Base-by-base conservation (phyloP, 1,140 invertebrate genomes). In the Neodiprion virginianus region DNA sequence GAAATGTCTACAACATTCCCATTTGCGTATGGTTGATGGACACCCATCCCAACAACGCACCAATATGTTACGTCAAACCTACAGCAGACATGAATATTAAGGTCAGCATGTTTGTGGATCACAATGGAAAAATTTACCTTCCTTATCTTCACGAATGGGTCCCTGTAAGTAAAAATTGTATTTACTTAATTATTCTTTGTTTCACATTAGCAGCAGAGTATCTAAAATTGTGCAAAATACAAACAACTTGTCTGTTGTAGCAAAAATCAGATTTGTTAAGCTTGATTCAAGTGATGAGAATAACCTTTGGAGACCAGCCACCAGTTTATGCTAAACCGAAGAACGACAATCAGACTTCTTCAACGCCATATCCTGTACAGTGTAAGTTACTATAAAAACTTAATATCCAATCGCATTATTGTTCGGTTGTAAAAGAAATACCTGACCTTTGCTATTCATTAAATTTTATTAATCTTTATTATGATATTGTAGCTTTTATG, bases 131-230 rank as follows among this genome's bases (percentile, higher is more conserved):
- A 89, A 94, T 99, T 74, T 99, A 98, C 88, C 89, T 99, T 76
- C 98, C 98, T 8, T 99, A 98, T 90, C 90, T 99, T 69, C 96
- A 98, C 81, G 96, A 99, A 79, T 99, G 98, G 98, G 92, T 93
- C 80, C 92, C 94, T 78, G 94, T 95, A 87, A 92, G 91, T 90
- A 78, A 14, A 14, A 61, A 14, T 8, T 8, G n/a, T 4, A 12
- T 61, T 40, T 28, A 66, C 73, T 48, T 73, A 21, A 28, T 28
- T 77, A 65, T 74, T 49, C 28, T 17, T 5, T 14, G 53, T 61
- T 17, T 61, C 53, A 17, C 11, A 61, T 40, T 68, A 48, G 14
- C 49, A 76, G 11, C 2, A 61, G n/a, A 76, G 69, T 72, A 69
- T 71, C 61, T 68, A 21, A 5, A 73, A 21, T 14, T 17, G 70